These are phyloP conservation scores for Leptinotarsa juncta DNA, from an alignment of 2,888 invertebrate species.

Conservation along the genomic window DNA sequence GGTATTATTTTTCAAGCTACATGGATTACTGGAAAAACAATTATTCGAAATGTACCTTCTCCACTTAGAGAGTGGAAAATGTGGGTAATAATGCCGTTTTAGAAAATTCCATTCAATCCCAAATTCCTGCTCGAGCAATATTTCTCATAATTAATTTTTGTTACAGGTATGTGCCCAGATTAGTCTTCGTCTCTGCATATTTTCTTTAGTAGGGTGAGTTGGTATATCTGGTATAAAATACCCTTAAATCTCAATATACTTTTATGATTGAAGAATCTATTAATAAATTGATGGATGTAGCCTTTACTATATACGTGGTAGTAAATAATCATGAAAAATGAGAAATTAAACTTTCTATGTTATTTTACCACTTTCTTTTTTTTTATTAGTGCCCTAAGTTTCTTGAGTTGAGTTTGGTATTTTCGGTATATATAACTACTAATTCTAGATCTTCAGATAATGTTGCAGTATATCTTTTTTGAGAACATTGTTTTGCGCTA, in stretches of 20 bases:
- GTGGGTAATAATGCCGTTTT: neutral
- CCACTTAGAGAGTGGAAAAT: neutral
- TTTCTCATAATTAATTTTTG: constrained; percentile 10
- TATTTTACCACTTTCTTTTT: too few species aligned
- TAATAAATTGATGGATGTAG: too few species aligned
- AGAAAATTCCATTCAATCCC: neutral
- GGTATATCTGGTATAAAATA: neutral
- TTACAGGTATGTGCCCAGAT: constrained; percentile 25
- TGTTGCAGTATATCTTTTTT: too few species aligned
- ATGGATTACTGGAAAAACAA: constrained; percentile 35
- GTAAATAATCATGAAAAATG: too few species aligned
- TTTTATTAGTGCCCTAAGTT: too few species aligned
- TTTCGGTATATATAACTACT: too few species aligned
- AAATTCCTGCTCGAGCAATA: neutral
- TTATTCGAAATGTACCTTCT: constrained; percentile 27
- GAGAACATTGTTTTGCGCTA: too few species aligned
- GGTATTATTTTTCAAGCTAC: constrained; percentile 40
- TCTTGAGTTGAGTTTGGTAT: too few species aligned
- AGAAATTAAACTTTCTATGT: too few species aligned
- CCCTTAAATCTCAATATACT: neutral
- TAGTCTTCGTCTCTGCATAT: neutral
- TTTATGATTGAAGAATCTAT: too few species aligned
- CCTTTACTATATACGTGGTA: too few species aligned
- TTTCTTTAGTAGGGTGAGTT: neutral
- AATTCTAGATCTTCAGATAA: too few species aligned